Evolutionary conservation across 2,888 invertebrate species (phyloP).

Genomic region (Pemphredon lugubris): DNA sequence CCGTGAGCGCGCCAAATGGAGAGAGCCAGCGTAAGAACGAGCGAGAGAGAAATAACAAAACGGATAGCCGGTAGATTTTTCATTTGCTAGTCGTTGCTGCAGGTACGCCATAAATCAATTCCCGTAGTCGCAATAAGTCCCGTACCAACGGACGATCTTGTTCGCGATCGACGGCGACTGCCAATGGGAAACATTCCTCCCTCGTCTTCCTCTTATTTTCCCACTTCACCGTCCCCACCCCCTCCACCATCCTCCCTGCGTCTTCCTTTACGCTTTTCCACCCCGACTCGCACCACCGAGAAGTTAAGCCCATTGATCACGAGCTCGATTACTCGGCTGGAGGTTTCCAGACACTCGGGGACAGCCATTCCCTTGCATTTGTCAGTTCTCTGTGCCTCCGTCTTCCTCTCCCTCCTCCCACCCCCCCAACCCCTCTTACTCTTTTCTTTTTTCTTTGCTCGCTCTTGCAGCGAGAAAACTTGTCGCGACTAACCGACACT

Average conservation of each 20-base stretch:
- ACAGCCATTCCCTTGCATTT: constrained; percentile 58
- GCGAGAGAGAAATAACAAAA: background rate
- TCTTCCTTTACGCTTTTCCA: constrained; percentile 30
- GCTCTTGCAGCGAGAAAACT: constrained; percentile 1
- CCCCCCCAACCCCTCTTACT: background rate
- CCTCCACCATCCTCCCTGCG: too few relatives aligned
- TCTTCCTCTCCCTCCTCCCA: constrained; percentile 8
- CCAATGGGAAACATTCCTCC: constrained; percentile 35
- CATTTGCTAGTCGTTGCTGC: too few relatives aligned
- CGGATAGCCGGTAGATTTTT: too few relatives aligned
- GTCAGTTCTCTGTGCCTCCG: constrained; percentile 28
- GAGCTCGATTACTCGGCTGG: constrained; percentile 12
- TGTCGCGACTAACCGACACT: constrained; percentile 56
- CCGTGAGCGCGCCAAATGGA: background rate
- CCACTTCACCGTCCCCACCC: too few relatives aligned
- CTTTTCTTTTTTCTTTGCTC: too few relatives aligned
- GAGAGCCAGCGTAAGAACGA: background rate
- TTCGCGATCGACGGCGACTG: constrained; percentile 16
- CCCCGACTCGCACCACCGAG: constrained; percentile 25
- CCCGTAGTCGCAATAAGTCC: background rate
- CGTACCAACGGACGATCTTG: too few relatives aligned
- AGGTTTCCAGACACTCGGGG: constrained; percentile 48
- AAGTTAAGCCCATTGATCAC: constrained; percentile 62
- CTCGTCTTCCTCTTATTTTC: constrained; percentile 4
- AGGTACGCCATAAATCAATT: constrained; percentile 11